Base-by-base conservation (phyloP, 2,797 vertebrate species). In the Fistularia commersonii region DNA sequence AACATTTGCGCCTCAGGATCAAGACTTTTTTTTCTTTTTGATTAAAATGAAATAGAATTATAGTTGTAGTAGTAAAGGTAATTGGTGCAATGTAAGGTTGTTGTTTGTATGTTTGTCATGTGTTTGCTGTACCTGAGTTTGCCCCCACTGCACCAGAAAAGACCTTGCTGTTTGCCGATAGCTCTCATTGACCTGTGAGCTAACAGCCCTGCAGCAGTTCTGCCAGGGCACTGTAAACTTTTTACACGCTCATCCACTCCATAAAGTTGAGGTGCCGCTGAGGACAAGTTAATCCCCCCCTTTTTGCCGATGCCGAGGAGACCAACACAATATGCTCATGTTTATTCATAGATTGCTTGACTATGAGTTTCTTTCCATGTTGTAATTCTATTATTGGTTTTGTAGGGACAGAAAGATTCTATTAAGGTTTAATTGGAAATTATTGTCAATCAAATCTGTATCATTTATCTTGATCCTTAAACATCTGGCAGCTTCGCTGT, bases 101-200 rank as follows among this genome's bases (percentile, higher is more conserved):
- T n/a, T n/a, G n/a, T 23, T 23, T 0, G 6, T 54, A 41, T 64
- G 46, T 46, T 6, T 60, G 42, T 39, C 32, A 38, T 61, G 13
- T 60, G 41, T 55, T 51, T 60, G 11, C 11, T n/a, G 8, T 3
- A 43, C 60, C 35, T 51, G 47, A 48, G 54, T 57, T 50, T 10
- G 32, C 32, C 41, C 48, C 47, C 8, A 0, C 34, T 53, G 43
- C 36, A 36, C 49, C 38, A 41, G 23, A 54, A 48, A 76, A 79
- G 45, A 62, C 41, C 52, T 57, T 7, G 12, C 50, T 64, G 44
- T 64, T 51, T 60, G 50, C 77, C 57, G 59, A 69, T 55, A 37
- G 58, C 57, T 71, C 33, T 45, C 66, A 69, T 79, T 49, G 62
- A 73, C 66, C 61, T 37, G 40, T 43, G 39, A 52, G 68, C 64